These are phyloP conservation scores for Lamprotornis superbus DNA, from an alignment of 2,113 vertebrate species.

Conservation along the genomic window DNA sequence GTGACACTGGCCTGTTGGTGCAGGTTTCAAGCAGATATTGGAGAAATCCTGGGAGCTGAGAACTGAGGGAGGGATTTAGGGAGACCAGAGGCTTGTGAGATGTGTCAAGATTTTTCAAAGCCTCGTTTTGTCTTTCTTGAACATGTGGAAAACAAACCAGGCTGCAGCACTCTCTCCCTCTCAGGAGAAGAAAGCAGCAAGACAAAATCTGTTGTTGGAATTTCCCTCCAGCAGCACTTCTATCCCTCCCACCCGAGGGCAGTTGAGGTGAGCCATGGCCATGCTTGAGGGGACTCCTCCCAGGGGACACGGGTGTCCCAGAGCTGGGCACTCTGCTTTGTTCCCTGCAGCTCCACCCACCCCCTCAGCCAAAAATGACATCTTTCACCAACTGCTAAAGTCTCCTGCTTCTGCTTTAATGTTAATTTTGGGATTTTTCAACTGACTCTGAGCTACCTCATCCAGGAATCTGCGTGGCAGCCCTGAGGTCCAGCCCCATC, in stretches of 20 bases:
- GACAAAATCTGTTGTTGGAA: background rate
- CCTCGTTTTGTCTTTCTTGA: background rate
- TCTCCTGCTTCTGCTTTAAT: background rate
- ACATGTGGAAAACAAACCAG: background rate
- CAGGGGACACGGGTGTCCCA: accelerated
- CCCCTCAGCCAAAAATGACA: background rate
- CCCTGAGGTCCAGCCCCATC: background rate
- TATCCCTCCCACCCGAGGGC: background rate
- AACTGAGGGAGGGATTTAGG: background rate
- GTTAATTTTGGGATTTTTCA: background rate
- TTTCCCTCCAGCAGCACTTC: background rate
- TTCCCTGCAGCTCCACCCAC: background rate
- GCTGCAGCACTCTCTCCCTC: background rate
- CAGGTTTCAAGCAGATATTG: background rate
- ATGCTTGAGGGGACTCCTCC: background rate
- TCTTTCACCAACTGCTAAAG: background rate
- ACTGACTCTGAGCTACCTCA: background rate
- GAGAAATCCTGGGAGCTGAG: background rate
- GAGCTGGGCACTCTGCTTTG: background rate
- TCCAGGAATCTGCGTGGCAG: background rate
- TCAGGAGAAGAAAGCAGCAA: background rate
- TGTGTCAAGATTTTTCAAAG: background rate
- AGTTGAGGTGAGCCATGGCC: accelerated
- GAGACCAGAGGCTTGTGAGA: background rate
- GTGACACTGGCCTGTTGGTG: background rate